Evolutionary conservation across 2,113 vertebrate genomes (phyloP), one percentile per base, ranked within the genome.

Genomic region (Anhinga rufa): DNA sequence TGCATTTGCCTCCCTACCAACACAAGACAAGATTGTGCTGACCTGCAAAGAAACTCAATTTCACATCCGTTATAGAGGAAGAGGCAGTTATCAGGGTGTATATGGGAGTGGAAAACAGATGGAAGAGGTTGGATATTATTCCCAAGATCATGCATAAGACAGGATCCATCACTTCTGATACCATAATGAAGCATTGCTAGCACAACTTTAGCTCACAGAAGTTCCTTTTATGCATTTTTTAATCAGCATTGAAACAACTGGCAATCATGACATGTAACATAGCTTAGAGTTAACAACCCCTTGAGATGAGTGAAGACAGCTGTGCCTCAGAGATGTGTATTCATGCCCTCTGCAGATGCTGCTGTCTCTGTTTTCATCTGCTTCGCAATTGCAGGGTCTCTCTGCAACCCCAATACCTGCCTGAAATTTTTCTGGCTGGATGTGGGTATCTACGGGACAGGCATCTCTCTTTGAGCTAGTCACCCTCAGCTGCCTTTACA

Each of bases 301-400:
- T 82, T 22, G 88, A 74, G 94, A 96, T 77, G 86, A 91, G 57
- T 31, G 92, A 90, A 92, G 92, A 15, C 95, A 96, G 88, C 81
- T 96, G 92, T 61, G 77, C 65, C 77, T 89, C 61, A 0, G 92
- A 79, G 83, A 93, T 4, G 9, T 12, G 74, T 13, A 57, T 55
- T 38, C 70, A 76, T 93, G 83, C 65, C 54, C 93, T 92, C 85
- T 92, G 88, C 95, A 97, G 94, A 83, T 96, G 90, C 68, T 88
- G 76, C 71, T 85, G 36, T 10, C 74, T 89, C 83, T 72, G 54
- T 58, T 94, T 49, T 60, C 82, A 65, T 64, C 70, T 86, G 55
- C 61, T 82, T 82, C 36, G 17, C 52, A 48, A 51, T 46, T 32
- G 42, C 10, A 74, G 51, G 54, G 3, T 40, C 75, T 36, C 42